Evolutionary conservation across 64 coral and sea anemone species (phyloP).

Genomic region (Platygyra sinensis): DNA sequence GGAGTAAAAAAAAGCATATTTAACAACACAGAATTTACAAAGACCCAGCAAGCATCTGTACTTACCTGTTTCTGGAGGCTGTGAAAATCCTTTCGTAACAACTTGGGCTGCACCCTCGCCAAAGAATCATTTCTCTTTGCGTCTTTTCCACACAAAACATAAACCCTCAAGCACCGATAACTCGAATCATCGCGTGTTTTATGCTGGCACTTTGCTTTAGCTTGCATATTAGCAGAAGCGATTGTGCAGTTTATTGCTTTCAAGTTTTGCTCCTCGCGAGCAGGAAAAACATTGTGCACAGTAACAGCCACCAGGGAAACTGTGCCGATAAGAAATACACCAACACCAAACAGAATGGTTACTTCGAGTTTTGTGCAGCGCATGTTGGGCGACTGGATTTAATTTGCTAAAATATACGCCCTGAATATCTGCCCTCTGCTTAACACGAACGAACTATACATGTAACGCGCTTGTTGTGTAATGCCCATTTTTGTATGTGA

Average conservation of each 20-base stretch:
- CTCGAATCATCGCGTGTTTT: neutral
- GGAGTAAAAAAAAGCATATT: no score
- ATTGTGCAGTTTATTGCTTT: slow-evolving; percentile 44
- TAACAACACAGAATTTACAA: no score
- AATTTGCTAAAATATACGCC: neutral
- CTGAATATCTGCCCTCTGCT: neutral
- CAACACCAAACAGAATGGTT: slow-evolving; percentile 2
- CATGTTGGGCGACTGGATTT: slow-evolving; percentile 1
- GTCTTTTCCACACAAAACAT: slow-evolving; percentile 37
- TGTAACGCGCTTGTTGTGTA: neutral
- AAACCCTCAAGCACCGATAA: slow-evolving; percentile 31
- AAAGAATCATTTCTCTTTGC: neutral
- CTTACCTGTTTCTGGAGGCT: slow-evolving; percentile 19
- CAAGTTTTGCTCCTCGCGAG: slow-evolving; percentile 25
- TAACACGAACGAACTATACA: neutral
- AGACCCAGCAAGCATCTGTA: neutral
- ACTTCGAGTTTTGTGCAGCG: neutral
- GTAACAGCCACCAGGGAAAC: neutral
- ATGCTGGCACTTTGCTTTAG: neutral
- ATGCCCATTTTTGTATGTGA: no score
- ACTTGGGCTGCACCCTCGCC: neutral
- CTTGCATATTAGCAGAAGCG: slow-evolving; percentile 6
- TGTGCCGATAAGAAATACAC: neutral
- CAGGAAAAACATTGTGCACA: neutral
- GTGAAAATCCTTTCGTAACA: slow-evolving; percentile 1